Percentiles rank a stretch among this genome's conserved stretches.
Conservation (phyloP, 1,140 invertebrate species). For the Hestina assimilis region DNA sequence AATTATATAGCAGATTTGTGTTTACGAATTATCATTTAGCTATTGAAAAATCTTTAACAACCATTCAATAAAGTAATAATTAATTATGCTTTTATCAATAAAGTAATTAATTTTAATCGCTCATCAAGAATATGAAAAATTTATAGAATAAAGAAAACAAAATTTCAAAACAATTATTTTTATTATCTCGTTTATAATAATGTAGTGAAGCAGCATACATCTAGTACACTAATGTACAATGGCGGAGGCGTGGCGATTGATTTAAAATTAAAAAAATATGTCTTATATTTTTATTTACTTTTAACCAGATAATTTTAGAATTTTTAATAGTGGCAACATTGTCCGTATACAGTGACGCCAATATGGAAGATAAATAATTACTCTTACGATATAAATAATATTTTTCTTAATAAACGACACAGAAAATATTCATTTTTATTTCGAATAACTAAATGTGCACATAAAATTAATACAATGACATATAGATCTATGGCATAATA, state of each 20-base stretch:
- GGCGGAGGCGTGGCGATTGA: slow-evolving; percentile 49
- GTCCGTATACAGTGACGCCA: slow-evolving; percentile 1
- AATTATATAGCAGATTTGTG: too few species aligned
- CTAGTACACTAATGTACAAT: slow-evolving; percentile 69
- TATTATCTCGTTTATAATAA: slow-evolving; percentile 72
- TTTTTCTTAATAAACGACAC: slow-evolving; percentile 5
- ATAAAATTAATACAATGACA: slow-evolving; percentile 1
- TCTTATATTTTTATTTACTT: slow-evolving; percentile 10
- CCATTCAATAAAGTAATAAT: too few species aligned
- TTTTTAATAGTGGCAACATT: slow-evolving; percentile 10
- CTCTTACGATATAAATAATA: slow-evolving; percentile 13
- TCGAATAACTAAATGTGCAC: slow-evolving; percentile 7
- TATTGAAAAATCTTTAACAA: too few species aligned
- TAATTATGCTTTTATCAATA: too few species aligned
- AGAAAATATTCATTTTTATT: slow-evolving; percentile 2
- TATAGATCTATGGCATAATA: slow-evolving; percentile 7
- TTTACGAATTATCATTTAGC: too few species aligned
- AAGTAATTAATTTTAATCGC: too few species aligned
- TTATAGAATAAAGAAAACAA: background rate
- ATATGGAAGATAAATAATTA: slow-evolving; percentile 14
- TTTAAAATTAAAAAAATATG: slow-evolving; percentile 21
- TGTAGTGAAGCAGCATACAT: slow-evolving; percentile 70
- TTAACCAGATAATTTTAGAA: background rate
- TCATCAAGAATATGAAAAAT: background rate
- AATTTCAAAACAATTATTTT: slow-evolving; percentile 71